Percentiles rank a stretch among this genome's conserved stretches.
phyloP scores from a whole-genome alignment of 2,113 vertebrate genomes.

The Dunckerocampus dactyliophorus region DNA sequence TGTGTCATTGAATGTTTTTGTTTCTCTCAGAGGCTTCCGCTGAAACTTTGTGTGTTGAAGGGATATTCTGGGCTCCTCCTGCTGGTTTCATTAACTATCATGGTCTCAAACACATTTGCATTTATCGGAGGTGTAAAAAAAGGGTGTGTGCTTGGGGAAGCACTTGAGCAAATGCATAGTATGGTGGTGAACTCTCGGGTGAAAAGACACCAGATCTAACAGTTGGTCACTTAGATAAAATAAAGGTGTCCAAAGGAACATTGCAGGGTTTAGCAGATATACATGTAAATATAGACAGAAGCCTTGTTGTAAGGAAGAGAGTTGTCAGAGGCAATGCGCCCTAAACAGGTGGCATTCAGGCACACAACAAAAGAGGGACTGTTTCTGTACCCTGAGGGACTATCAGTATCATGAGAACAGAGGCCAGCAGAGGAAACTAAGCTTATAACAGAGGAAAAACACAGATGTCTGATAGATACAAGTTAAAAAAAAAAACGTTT shows the following conservation, averaged over 20 bases:
- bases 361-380: slow-evolving; percentile 50
- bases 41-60: slow-evolving; percentile 34
- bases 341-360: slow-evolving; percentile 55
- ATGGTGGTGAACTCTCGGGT: slow-evolving; percentile 5
- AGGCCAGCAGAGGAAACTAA: slow-evolving; percentile 41
- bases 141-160: slow-evolving; percentile 4
- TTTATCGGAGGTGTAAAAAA: slow-evolving; percentile 25
- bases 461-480: slow-evolving; percentile 29
- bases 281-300: not conserved
- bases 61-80: slow-evolving; percentile 25
- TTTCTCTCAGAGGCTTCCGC: not conserved
- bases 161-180: slow-evolving; percentile 21
- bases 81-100: slow-evolving; percentile 53
- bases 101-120: slow-evolving; percentile 37
- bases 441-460: slow-evolving; percentile 38
- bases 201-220: slow-evolving; percentile 21
- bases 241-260: not conserved
- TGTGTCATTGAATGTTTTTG: slow-evolving; percentile 2
- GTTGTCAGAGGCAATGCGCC: slow-evolving; percentile 43
- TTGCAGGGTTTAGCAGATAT: not conserved
- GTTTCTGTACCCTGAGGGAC: slow-evolving; percentile 49
- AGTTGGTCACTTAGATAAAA: slow-evolving; percentile 4
- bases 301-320: slow-evolving; percentile 23
- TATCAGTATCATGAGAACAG: slow-evolving; percentile 42
- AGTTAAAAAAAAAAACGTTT: slow-evolving; percentile 16